Evolutionary conservation across 2,797 vertebrate genomes (phyloP).

Genomic region (Phrynocephalus vlangalii): DNA sequence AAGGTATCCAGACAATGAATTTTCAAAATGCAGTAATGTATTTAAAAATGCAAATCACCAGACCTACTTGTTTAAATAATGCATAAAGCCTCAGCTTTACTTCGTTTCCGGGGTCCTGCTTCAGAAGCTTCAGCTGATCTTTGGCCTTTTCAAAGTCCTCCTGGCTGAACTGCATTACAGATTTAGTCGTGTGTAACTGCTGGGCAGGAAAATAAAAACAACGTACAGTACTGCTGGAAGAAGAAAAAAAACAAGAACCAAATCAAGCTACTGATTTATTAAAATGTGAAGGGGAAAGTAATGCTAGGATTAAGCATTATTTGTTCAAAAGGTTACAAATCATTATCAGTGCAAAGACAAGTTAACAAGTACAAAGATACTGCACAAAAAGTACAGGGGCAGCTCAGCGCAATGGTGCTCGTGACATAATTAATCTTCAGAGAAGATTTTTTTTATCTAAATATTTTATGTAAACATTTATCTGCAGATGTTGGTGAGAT

Average conservation of each 20-base stretch:
- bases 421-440: conserved; percentile 7
- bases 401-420: not conserved
- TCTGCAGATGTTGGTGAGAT: not conserved
- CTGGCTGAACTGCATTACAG: conserved; percentile 78
- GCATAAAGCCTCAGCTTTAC: conserved; percentile 90
- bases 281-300: conserved; percentile 20
- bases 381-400: conserved; percentile 20
- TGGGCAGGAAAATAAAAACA: conserved; percentile 53
- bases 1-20: conserved; percentile 11
- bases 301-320: not conserved
- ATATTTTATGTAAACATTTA: not conserved
- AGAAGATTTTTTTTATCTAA: not conserved
- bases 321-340: not conserved
- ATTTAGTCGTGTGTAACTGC: conserved; percentile 75
- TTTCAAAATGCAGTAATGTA: not conserved
- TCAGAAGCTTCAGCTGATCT: conserved; percentile 82
- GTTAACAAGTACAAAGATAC: conserved; percentile 15
- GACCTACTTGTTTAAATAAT: conserved; percentile 92
- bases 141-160: conserved; percentile 88
- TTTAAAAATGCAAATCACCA: conserved; percentile 8
- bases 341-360: conserved; percentile 1
- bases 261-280: conserved; percentile 1
- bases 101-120: conserved; percentile 89
- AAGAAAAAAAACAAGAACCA: not conserved
- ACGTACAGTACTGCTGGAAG: conserved; percentile 47